Evolutionary conservation across 2,113 vertebrate species (phyloP).

Genomic region (Glaucidium brasilianum): DNA sequence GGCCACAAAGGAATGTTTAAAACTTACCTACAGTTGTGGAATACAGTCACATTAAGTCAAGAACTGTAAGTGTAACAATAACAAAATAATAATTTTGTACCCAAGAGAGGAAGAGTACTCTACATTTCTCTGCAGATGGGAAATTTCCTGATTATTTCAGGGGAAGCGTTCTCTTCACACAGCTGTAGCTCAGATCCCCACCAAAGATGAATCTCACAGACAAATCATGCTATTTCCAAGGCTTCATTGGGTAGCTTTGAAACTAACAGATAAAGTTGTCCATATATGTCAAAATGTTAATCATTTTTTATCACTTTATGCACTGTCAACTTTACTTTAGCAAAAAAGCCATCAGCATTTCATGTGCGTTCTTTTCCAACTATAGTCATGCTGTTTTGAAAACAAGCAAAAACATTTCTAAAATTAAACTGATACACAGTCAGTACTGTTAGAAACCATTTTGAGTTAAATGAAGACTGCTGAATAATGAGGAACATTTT

Average conservation of each 20-base stretch:
- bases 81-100: not conserved
- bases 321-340: not conserved
- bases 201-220: rapidly evolving
- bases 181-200: not conserved
- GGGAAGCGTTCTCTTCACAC: not conserved
- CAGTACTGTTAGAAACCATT: not conserved
- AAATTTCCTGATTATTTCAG: not conserved
- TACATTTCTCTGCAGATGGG: not conserved
- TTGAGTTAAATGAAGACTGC: not conserved
- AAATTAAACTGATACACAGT: not conserved
- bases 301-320: not conserved
- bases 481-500: not conserved
- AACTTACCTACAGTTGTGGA: not conserved
- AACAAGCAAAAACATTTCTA: not conserved
- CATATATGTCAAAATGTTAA: not conserved
- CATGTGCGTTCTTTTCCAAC: not conserved
- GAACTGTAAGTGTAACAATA: not conserved
- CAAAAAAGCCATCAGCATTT: not conserved
- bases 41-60: not conserved
- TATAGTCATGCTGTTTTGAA: not conserved
- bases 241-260: not conserved
- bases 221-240: not conserved
- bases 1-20: not conserved
- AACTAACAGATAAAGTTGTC: not conserved
- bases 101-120: not conserved